Evolutionary conservation across 1,140 invertebrate genomes (phyloP).

Genomic region (Drosophila ananassae): DNA sequence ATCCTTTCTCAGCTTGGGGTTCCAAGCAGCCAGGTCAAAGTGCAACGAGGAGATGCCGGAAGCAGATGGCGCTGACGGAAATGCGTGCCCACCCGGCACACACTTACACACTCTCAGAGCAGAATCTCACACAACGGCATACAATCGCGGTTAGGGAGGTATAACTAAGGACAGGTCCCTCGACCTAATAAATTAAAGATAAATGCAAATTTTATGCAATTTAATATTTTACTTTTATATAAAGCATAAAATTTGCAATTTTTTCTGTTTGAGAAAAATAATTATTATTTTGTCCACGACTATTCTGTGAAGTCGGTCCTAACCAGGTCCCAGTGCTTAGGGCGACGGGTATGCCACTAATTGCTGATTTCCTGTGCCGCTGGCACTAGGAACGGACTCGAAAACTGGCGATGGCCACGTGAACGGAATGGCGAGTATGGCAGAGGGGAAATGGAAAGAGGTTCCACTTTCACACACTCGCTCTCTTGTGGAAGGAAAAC

Average conservation of each 20-base stretch:
- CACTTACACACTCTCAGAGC: neutral
- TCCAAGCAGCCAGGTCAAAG: slow-evolving; percentile 62
- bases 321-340: slow-evolving; percentile 27
- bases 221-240: neutral
- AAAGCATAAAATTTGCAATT: neutral
- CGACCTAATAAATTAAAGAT: neutral
- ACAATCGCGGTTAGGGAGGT: neutral
- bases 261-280: neutral
- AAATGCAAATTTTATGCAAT: neutral
- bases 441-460: slow-evolving; percentile 20
- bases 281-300: neutral
- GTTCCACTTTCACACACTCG: slow-evolving; percentile 10
- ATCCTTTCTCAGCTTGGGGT: neutral
- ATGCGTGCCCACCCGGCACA: slow-evolving; percentile 54
- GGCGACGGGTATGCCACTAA: slow-evolving; percentile 69
- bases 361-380: slow-evolving; percentile 71
- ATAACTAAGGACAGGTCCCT: neutral
- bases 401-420: slow-evolving; percentile 51
- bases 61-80: slow-evolving; percentile 74
- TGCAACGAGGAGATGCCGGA: slow-evolving; percentile 74
- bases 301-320: slow-evolving; percentile 9
- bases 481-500: slow-evolving; percentile 11
- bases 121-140: slow-evolving; percentile 1
- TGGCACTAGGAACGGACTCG: slow-evolving; percentile 39
- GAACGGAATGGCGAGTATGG: slow-evolving; percentile 22